These are phyloP conservation scores for Gortyna flavago DNA, from an alignment of 2,888 invertebrate species.

Conservation along the genomic window DNA sequence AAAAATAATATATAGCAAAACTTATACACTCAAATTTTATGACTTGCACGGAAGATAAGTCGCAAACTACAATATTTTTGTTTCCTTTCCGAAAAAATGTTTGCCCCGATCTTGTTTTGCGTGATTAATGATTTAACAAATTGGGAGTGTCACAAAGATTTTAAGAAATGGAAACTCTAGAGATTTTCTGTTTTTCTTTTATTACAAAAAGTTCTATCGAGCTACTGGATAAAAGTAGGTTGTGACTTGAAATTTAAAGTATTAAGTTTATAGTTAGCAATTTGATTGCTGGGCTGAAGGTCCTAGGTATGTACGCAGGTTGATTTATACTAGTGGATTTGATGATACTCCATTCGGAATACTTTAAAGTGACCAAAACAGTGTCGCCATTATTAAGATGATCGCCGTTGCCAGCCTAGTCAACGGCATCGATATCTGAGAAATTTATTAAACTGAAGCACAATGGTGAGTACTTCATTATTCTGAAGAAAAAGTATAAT, in stretches of 20 bases:
- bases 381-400: not conserved
- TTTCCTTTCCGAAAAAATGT: slow-evolving; percentile 67
- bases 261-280: not conserved
- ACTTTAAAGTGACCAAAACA: not conserved
- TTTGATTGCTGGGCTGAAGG: not conserved
- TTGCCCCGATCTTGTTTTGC: slow-evolving; percentile 54
- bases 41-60: slow-evolving; percentile 40
- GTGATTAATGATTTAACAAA: slow-evolving; percentile 64
- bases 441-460: not conserved
- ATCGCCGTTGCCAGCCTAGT: not conserved
- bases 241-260: not conserved
- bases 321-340: not conserved
- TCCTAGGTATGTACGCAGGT: not conserved
- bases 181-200: not conserved
- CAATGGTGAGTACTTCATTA: not conserved
- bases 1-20: slow-evolving; percentile 26
- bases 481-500: not conserved
- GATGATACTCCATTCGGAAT: not conserved
- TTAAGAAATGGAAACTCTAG: slow-evolving; percentile 15
- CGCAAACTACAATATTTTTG: slow-evolving; percentile 57
- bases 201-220: not conserved
- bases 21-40: slow-evolving; percentile 35
- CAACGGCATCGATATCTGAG: not conserved
- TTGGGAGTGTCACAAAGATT: slow-evolving; percentile 39
- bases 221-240: not conserved